Evolutionary conservation across 2,888 invertebrate genomes (phyloP), one percentile per base, ranked within the genome.

Genomic region (Eudasyphora cyanicolor): DNA sequence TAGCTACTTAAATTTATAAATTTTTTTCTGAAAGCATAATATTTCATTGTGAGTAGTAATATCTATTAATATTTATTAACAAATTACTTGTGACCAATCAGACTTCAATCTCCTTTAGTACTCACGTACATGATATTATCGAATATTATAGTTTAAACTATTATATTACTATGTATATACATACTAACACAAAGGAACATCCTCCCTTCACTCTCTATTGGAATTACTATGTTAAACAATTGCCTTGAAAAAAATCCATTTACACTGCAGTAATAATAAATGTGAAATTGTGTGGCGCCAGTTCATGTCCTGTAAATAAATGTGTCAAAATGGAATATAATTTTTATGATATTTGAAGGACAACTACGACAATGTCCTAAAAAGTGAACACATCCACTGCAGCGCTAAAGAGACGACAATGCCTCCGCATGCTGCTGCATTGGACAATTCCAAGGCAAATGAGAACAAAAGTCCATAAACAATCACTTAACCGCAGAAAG

Each of bases 401-500:
- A 8, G 2, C 19, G 32, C 5, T 3, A n/a, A 1, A 64, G 2
- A 14, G 67, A 42, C 38, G 42, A 67, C 67, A 67, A 67, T 42
- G 35, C 14, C 38, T 21, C 67, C 42, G 24, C 67, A 67, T 67
- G 67, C 67, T 21, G 21, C 42, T 67, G 67, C 42, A 38, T 67
- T 38, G 67, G 42, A 38, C 67, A 60, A 60, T 60, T 42, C 38
- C 67, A 21, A 21, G 21, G 21, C 12, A 67, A 67, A 38, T 38
- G 12, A 24, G 38, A 42, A 69, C 57, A 76, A 60, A 57, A 54
- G 62, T 29, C 35, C 79, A 70, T 64, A 83, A 74, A 77, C 80
- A 83, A 83, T 80, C 74, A 70, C 77, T 83, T 80, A 80, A 83
- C 83, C 83, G 54, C 83, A 83, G 77, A 80, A 74, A 79, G 74